A percentile compares a stretch with the other conserved stretches of the same genome.
phyloP scores from a whole-genome alignment of 2,888 invertebrate genomes.

The Antheraea assamensis region DNA sequence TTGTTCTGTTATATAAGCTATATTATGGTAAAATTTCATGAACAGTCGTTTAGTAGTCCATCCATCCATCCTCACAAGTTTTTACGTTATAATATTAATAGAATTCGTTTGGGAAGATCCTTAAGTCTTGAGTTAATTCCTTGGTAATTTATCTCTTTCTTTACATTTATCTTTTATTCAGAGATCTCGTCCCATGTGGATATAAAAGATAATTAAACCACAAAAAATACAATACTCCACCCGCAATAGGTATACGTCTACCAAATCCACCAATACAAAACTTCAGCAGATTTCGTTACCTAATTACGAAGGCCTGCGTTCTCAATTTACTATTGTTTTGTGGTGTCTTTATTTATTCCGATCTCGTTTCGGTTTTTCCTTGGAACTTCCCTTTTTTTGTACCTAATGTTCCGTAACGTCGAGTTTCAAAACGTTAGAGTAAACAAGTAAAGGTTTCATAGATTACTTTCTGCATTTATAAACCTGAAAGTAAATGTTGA shows the following conservation, averaged over 20 bases:
- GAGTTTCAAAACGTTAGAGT: conserved; percentile 45
- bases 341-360: conserved; percentile 58
- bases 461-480: conserved; percentile 26
- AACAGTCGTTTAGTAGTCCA: too few relatives aligned
- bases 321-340: conserved; percentile 38
- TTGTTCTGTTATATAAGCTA: too few relatives aligned
- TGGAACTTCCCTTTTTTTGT: conserved; percentile 34
- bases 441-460: conserved; percentile 35
- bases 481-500: conserved; percentile 15
- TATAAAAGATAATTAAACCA: background rate
- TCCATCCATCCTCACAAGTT: too few relatives aligned
- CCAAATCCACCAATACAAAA: conserved; percentile 14
- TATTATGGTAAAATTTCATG: too few relatives aligned
- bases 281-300: conserved; percentile 26
- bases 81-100: too few relatives aligned
- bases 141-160: background rate
- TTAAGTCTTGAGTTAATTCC: background rate
- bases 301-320: conserved; percentile 34
- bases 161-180: background rate
- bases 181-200: background rate
- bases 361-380: conserved; percentile 53
- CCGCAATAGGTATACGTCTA: background rate
- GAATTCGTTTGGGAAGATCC: background rate
- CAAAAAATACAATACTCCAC: conserved; percentile 1
- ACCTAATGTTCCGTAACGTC: conserved; percentile 27